Base-by-base conservation (phyloP, 1,140 invertebrate species). In the Microplitis mediator region DNA sequence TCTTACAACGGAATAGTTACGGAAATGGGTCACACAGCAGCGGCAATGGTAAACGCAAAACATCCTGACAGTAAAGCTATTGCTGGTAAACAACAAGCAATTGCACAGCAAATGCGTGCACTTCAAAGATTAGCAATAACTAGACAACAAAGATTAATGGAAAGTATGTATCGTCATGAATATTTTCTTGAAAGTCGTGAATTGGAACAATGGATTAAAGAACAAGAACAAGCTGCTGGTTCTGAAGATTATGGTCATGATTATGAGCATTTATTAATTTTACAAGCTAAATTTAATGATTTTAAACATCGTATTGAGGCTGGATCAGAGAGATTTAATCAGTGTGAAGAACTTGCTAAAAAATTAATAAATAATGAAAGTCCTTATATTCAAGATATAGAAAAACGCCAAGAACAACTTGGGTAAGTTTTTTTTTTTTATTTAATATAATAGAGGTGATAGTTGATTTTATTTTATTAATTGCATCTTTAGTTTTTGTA, bases 211-310 rank as follows among this genome's bases (percentile, higher is more conserved):
- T 99, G 97, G 97, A 98, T 99, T 39, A 92, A 93, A 74, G 96
- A 98, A 81, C 96, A 99, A 83, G 92, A 96, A 84, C 92, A 94
- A 76, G 92, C 92, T 0, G 97, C 97, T 5, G 92, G 92, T 3
- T 96, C 94, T 45, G 97, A 99, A 82, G 98, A 99, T 84, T 99
- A 97, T 85, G 97, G 97, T 4, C 95, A 96, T 83, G 97, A 99
- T 88, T 98, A 97, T 83, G 98, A 99, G 84, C 97, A 99, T 88
- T 85, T 98, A 34, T 86, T 97, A 86, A 88, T 95, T 39, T 83
- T 98, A 16, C 92, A 95, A 80, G 93, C 93, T 32, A 98, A 98
- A 88, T 99, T 99, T 86, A 96, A 98, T 77, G 97, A 99, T 82
- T 93, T 99, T 65, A 97, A 97, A 77, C 94, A 97, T 78, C 90